These are phyloP conservation scores for Pararge aegeria DNA, from an alignment of 1,140 invertebrate genomes.

Conservation along the genomic window DNA sequence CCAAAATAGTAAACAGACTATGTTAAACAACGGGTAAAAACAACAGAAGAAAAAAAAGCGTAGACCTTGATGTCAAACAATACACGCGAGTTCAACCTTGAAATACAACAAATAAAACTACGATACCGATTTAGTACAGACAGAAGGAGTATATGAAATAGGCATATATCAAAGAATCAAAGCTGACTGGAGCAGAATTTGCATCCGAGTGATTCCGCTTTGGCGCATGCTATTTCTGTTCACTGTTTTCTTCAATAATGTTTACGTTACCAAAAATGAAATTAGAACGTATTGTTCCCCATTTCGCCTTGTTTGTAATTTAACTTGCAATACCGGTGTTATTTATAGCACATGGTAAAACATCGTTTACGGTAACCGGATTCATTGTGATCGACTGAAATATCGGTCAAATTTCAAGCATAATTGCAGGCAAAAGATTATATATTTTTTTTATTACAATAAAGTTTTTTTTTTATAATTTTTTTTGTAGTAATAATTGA, in stretches of 20 bases:
- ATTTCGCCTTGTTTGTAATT: constrained; percentile 14
- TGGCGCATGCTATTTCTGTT: constrained; percentile 20
- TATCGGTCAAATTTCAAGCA: not conserved
- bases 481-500: too few species aligned
- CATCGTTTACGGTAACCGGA: not conserved
- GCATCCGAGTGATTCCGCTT: not conserved
- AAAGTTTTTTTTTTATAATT: too few species aligned
- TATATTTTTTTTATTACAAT: too few species aligned
- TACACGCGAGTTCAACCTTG: too few species aligned
- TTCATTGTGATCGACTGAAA: not conserved
- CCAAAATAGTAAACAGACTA: too few species aligned
- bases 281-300: constrained; percentile 33
- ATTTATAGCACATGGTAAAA: constrained; percentile 1
- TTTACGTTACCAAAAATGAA: constrained; percentile 30
- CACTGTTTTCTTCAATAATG: constrained; percentile 28
- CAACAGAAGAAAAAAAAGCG: too few species aligned
- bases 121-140: too few species aligned
- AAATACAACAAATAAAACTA: too few species aligned
- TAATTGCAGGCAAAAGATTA: too few species aligned
- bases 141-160: not conserved
- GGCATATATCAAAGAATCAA: not conserved
- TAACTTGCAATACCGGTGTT: constrained; percentile 9
- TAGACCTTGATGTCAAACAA: too few species aligned
- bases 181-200: not conserved
- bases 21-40: too few species aligned